Base-by-base conservation (phyloP, 2,888 invertebrate genomes). In the Harpalus rubripes region DNA sequence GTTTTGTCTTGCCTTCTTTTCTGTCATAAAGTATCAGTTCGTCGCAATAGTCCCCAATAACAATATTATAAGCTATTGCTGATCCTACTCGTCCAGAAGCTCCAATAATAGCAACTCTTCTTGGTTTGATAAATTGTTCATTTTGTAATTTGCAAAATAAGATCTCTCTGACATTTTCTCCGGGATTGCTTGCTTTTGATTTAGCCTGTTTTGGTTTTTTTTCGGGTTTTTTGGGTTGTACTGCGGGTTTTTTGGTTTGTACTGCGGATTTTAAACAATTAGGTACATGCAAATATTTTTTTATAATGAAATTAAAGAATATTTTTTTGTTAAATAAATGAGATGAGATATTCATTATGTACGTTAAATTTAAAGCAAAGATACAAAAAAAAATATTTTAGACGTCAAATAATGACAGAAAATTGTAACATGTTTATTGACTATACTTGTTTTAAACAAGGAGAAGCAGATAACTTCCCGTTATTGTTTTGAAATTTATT, bases 61-160 rank as follows among this genome's bases (percentile, higher is more conserved):
- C n/a, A 15, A 83, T 22, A 44, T 59, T 63, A 7, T 58, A 44
- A 1, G 76, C 22, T 1, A 59, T 26, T 12, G 61, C 76, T 7
- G 18, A 22, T 39, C 83, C 83, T 10, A 44, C 63, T 15, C 16
- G 5, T n/a, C 83, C 76, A 16, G 76, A 41, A n/a, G 74, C 83
- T 10, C 83, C 83, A 22, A 83, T 44, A 22, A 83, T 22, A 7
- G 83, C 63, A 10, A 83, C 63, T 61, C 76, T 83, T 59, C 76
- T 32, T 22, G 15, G 12, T 59, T 16, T 76, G 39, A 12, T 15
- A 7, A 22, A 76, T 22, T 22, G 1, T 12, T 74, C 83, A 18
- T 26, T 22, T 76, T 76, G 76, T 5, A 52, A 22, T 44, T n/a
- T 41, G 10, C 8, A 15, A 7, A 68, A 68, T 15, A 39, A 68